These are phyloP conservation scores for Hoplostethus mediterraneus DNA, from an alignment of 2,797 vertebrate genomes.

Conservation along the genomic window DNA sequence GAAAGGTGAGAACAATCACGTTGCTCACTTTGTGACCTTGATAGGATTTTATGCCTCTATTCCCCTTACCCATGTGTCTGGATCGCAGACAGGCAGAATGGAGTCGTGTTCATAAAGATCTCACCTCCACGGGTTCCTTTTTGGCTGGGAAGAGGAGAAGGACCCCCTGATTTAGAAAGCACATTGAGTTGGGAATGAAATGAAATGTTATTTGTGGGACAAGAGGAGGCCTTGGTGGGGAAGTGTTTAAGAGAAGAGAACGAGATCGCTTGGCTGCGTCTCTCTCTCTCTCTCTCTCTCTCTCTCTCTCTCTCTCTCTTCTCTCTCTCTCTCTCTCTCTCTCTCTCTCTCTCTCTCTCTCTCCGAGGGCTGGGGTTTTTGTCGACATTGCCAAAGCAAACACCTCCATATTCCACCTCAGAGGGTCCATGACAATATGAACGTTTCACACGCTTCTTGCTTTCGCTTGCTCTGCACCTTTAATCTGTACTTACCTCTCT, in stretches of 20 bases:
- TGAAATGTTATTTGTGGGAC: conserved; percentile 55
- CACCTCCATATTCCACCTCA: conserved; percentile 65
- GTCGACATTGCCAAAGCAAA: conserved; percentile 68
- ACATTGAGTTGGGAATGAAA: conserved; percentile 56
- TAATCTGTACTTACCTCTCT: conserved; percentile 42
- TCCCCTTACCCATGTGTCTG: conserved; percentile 18
- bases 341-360: conserved; percentile 20
- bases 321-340: conserved; percentile 31
- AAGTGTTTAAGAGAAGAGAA: conserved; percentile 33
- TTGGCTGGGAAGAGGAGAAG: conserved; percentile 47
- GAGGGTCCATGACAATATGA: conserved; percentile 40
- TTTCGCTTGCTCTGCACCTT: conserved; percentile 34
- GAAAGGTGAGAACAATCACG: conserved; percentile 41
- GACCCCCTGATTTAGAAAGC: conserved; percentile 65
- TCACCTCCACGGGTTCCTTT: conserved; percentile 34
- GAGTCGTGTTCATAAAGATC: conserved; percentile 34
- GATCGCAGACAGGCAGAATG: conserved; percentile 16
- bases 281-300: neutral
- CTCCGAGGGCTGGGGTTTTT: conserved; percentile 52
- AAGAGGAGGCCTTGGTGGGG: conserved; percentile 33
- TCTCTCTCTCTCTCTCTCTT: conserved; percentile 5
- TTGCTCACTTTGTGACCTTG: conserved; percentile 42
- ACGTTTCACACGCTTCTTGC: conserved; percentile 66
- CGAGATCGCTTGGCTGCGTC: conserved; percentile 60
- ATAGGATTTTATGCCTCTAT: conserved; percentile 24